phyloP scores from a whole-genome alignment of 2,113 vertebrate genomes.

The Phalacrocorax carbo region DNA sequence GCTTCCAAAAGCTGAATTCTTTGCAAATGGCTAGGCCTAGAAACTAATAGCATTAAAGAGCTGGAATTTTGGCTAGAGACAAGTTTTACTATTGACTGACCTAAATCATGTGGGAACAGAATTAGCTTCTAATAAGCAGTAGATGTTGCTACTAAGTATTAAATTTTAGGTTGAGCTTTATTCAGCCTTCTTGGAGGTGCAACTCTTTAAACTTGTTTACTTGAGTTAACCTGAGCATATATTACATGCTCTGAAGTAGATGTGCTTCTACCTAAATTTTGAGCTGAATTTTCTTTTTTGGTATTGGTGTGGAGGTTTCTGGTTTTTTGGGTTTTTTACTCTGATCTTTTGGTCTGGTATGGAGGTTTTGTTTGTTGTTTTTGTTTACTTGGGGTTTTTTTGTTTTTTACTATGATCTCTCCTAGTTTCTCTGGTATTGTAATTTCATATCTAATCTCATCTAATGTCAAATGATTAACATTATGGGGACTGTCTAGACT shows the following conservation, averaged over 20 bases:
- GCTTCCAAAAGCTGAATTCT: background rate
- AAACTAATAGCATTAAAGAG: background rate
- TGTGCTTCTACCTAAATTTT: background rate
- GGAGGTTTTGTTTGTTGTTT: too few species aligned
- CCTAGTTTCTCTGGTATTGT: background rate
- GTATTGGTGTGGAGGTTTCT: background rate
- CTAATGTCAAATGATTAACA: background rate
- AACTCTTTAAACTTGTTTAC: background rate
- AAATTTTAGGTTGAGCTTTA: background rate
- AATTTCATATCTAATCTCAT: background rate
- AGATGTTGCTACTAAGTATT: background rate
- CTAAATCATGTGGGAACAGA: background rate
- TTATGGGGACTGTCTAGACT: background rate
- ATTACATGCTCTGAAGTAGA: background rate
- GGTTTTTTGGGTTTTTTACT: too few species aligned
- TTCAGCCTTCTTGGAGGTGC: background rate
- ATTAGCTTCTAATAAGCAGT: background rate
- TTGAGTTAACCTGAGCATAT: background rate
- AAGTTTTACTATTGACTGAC: background rate
- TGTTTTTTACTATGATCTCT: background rate
- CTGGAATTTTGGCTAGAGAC: background rate
- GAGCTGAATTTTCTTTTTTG: background rate
- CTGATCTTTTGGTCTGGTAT: too few species aligned
- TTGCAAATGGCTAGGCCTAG: background rate
- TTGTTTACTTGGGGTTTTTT: background rate